Evolutionary conservation across 2,113 vertebrate genomes (phyloP).

Genomic region (Pycnonotus jocosus): DNA sequence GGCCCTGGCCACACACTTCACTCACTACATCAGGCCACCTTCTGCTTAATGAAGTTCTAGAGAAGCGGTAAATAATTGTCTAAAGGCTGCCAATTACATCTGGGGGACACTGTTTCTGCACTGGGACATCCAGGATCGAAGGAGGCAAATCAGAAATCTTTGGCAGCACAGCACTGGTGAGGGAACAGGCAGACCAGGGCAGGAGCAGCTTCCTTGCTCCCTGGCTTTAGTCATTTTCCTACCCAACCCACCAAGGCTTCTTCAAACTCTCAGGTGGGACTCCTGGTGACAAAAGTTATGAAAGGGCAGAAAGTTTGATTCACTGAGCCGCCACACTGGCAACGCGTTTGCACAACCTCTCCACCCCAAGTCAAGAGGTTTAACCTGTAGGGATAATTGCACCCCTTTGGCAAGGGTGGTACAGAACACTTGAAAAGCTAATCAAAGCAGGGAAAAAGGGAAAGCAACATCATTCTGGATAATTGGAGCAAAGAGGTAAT

Average conservation of each 20-base stretch:
- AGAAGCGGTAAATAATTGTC: neutral
- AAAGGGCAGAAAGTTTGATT: constrained; percentile 43
- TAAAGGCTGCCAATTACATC: neutral
- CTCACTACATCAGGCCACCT: neutral
- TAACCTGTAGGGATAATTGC: constrained; percentile 44
- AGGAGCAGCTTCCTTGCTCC: neutral
- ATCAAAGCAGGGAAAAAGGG: constrained; percentile 65
- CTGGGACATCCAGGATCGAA: neutral
- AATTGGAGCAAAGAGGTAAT: constrained; percentile 65
- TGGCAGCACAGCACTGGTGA: neutral
- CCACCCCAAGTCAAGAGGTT: constrained; percentile 35
- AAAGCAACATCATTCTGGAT: constrained; percentile 69
- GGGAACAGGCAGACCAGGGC: neutral
- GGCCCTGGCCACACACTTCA: neutral
- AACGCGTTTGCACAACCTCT: constrained; percentile 26
- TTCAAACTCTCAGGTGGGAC: neutral
- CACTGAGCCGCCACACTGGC: constrained; percentile 8
- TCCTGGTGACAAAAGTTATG: constrained; percentile 5
- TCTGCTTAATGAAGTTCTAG: neutral
- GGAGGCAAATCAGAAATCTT: neutral
- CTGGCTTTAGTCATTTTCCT: neutral
- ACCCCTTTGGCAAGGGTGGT: constrained; percentile 31
- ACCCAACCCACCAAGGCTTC: neutral
- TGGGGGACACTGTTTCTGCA: neutral
- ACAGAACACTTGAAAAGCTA: constrained; percentile 39